phyloP scores from a whole-genome alignment of 2,113 vertebrate species.

The Stegastes partitus region DNA sequence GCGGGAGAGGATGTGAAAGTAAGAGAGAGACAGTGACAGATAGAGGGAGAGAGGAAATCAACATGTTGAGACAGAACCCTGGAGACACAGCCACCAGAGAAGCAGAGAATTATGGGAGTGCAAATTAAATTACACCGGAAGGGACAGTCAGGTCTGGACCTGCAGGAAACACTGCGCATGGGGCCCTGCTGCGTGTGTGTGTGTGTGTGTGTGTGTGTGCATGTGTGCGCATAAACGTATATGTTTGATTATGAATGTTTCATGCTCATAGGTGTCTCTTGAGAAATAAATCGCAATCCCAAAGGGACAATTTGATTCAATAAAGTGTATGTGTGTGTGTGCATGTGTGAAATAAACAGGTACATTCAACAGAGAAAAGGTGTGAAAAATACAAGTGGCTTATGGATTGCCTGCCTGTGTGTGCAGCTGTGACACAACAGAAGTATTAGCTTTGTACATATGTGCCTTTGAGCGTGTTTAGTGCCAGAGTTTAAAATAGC shows the following conservation, averaged over 20 bases:
- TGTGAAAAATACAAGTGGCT: conserved; percentile 2
- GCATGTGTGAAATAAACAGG: conserved; percentile 9
- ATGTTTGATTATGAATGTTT: background rate
- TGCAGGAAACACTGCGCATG: conserved; percentile 80
- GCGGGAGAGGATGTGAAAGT: conserved; percentile 64
- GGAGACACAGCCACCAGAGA: conserved; percentile 80
- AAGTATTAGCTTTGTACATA: background rate
- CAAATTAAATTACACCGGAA: conserved; percentile 88
- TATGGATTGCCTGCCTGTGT: too few species aligned
- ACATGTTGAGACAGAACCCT: conserved; percentile 79
- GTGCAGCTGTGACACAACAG: background rate
- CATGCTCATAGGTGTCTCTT: background rate
- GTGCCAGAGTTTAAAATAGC: background rate
- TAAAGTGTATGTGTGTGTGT: background rate
- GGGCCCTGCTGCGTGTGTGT: conserved; percentile 42
- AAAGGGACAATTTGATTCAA: conserved; percentile 4
- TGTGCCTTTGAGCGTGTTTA: background rate
- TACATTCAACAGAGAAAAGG: conserved; percentile 21
- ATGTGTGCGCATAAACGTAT: background rate
- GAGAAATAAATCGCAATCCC: conserved; percentile 1
- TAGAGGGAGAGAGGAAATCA: conserved; percentile 69
- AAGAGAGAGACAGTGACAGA: conserved; percentile 62
- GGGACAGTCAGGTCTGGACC: conserved; percentile 85
- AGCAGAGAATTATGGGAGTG: conserved; percentile 85
- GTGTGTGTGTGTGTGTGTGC: conserved; percentile 18